phyloP scores from a whole-genome alignment of 1,140 invertebrate species.

The Nebria ingens region DNA sequence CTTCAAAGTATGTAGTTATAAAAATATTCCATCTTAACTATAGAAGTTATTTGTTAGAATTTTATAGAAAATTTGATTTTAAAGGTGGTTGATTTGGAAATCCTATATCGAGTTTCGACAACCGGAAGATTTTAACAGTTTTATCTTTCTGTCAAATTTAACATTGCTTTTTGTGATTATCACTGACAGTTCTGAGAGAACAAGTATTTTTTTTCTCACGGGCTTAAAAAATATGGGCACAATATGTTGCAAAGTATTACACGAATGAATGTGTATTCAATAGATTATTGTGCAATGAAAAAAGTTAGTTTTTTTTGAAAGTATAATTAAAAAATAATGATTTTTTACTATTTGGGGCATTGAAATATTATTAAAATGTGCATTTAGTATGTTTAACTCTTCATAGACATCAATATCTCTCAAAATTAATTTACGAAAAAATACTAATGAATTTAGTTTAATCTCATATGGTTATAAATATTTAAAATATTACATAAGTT shows the following conservation, averaged over 20 bases:
- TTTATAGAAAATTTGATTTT: too few species aligned
- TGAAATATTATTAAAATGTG: too few species aligned
- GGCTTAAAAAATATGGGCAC: background rate
- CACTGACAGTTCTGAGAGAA: background rate
- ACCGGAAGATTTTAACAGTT: background rate
- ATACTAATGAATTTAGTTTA: too few species aligned
- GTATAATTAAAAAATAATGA: too few species aligned
- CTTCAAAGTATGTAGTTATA: background rate
- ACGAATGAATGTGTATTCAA: background rate
- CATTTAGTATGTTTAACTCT: too few species aligned
- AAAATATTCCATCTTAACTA: background rate
- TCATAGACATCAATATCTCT: too few species aligned
- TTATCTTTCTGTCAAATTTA: background rate
- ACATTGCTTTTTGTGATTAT: background rate
- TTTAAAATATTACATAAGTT: too few species aligned
- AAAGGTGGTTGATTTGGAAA: too few species aligned
- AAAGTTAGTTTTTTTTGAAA: background rate
- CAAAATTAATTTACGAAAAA: too few species aligned
- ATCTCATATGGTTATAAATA: too few species aligned
- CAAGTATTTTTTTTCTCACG: background rate
- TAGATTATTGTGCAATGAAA: background rate
- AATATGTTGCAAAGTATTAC: background rate
- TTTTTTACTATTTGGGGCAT: too few species aligned
- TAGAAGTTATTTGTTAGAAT: too few species aligned
- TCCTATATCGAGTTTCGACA: background rate